A percentile compares a stretch with the other conserved stretches of the same genome.
Conservation (phyloP, 2,888 invertebrate genomes). For the Capitulum mitella region DNA sequence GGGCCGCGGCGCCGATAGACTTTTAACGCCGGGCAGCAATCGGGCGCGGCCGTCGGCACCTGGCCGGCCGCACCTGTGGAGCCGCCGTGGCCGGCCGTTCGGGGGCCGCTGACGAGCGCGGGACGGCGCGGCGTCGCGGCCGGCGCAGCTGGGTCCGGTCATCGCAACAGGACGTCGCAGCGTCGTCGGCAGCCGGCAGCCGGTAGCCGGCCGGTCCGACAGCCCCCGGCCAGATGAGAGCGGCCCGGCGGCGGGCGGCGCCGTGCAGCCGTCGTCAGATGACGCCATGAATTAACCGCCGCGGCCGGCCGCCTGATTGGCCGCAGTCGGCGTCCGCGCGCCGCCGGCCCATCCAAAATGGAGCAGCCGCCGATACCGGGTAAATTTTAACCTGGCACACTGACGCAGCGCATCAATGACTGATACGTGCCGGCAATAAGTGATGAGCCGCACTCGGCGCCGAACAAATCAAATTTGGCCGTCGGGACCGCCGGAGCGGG, state of each 20-base stretch:
- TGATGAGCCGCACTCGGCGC: not conserved
- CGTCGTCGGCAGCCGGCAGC: too few relatives aligned
- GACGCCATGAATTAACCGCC: too few relatives aligned
- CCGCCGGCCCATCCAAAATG: not conserved
- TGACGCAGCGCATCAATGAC: not conserved
- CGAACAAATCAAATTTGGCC: slow-evolving; percentile 10
- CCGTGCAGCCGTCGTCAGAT: too few relatives aligned
- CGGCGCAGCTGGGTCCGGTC: too few relatives aligned
- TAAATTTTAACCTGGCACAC: slow-evolving; percentile 3
- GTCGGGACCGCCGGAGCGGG: not conserved
- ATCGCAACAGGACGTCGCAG: too few relatives aligned
- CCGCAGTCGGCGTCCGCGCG: too few relatives aligned
- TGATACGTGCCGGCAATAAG: not conserved
- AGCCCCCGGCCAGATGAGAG: too few relatives aligned
- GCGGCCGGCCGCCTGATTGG: too few relatives aligned
- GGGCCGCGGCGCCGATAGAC: not conserved
- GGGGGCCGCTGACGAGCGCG: not conserved
- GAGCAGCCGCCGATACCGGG: not conserved
- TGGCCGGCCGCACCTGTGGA: too few relatives aligned
- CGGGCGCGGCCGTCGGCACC: not conserved
- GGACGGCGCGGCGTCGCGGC: too few relatives aligned
- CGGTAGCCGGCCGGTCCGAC: too few relatives aligned
- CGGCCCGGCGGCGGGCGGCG: too few relatives aligned
- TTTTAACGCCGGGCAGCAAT: not conserved
- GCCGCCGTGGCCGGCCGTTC: not conserved